Evolutionary conservation across 2,888 invertebrate species (phyloP), one percentile per base, ranked within the genome.

Genomic region (Ditula angustiorana): DNA sequence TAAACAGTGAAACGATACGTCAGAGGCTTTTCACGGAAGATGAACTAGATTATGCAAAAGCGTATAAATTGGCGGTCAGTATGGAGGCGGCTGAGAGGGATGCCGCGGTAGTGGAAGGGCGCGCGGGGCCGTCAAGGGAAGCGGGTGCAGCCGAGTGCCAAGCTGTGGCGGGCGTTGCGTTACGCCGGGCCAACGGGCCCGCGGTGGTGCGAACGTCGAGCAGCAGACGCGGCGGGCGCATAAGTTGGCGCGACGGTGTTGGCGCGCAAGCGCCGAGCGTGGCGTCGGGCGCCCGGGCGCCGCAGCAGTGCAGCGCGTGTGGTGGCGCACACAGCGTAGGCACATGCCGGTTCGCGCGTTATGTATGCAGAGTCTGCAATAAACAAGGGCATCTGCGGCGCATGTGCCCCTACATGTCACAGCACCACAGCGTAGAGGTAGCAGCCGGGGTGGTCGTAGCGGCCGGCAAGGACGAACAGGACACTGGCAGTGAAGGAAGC

Each of bases 341-440:
- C 3, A 50, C 50, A 5, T 50, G 30, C 24, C 26, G 28, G 13
- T 28, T 50, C 13, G 16, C n/a, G 2, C 16, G n/a, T 13, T 50
- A 50, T 28, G 28, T 50, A 13, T 50, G 50, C 28, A 21, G 24
- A 28, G 28, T 30, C 0, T 50, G 50, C 50, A 50, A 50, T 11
- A 28, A 13, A 30, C 28, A 50, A 13, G 50, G 50, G 28, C 50
- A 50, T 13, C 1, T 28, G 3, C n/a, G 19, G n/a, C 26, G 50
- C 7, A 19, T 30, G 16, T 30, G 30, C 10, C 46, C 46, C 0
- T 24, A 23, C 28, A 11, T 13, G 11, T 5, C 35, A n/a, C 5
- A 13, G 1, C n/a, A 13, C n/a, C 5, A 41, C 41, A 16, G 16
- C 19, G 16, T 19, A 1, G 41, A 41, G 19, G 30, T 28, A 3